phyloP scores from a whole-genome alignment of 2,113 vertebrate species.

The Patagioenas fasciata region DNA sequence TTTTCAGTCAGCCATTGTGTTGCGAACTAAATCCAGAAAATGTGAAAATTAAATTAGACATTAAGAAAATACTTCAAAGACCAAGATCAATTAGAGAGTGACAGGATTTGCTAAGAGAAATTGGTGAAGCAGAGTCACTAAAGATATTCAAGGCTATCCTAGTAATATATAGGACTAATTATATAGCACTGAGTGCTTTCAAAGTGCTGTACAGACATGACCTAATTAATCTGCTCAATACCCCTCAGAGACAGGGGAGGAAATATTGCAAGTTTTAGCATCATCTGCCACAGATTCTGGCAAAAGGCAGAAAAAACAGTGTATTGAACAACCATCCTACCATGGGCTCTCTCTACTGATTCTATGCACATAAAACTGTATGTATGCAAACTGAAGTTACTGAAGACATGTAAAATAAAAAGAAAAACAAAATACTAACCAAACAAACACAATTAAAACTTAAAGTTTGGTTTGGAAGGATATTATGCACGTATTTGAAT shows the following conservation, averaged over 20 bases:
- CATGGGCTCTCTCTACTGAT: not conserved
- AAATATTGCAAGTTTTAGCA: not conserved
- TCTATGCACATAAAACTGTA: not conserved
- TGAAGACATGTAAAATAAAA: not conserved
- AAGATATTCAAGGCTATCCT: conserved; percentile 20
- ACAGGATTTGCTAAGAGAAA: conserved; percentile 22
- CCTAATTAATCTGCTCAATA: conserved; percentile 44
- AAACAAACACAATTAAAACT: no score
- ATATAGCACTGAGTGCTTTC: conserved; percentile 23
- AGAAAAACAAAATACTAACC: not conserved
- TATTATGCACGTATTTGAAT: not conserved
- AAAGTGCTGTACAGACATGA: conserved; percentile 15
- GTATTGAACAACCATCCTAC: not conserved
- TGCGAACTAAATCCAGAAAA: not conserved
- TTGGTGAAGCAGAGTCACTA: conserved; percentile 11
- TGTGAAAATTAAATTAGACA: conserved; percentile 18
- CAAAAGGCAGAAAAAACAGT: not conserved
- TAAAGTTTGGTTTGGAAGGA: not conserved
- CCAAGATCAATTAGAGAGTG: conserved; percentile 22
- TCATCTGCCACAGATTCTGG: not conserved
- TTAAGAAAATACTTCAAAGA: conserved; percentile 33
- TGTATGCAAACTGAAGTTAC: not conserved
- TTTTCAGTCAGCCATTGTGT: not conserved
- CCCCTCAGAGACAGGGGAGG: not conserved
- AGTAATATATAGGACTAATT: conserved; percentile 21